Percentiles rank a stretch among this genome's conserved stretches.
These are phyloP conservation scores for Liopterus haemorrhoidalis DNA, from an alignment of 2,888 invertebrate genomes.

Conservation along the genomic window DNA sequence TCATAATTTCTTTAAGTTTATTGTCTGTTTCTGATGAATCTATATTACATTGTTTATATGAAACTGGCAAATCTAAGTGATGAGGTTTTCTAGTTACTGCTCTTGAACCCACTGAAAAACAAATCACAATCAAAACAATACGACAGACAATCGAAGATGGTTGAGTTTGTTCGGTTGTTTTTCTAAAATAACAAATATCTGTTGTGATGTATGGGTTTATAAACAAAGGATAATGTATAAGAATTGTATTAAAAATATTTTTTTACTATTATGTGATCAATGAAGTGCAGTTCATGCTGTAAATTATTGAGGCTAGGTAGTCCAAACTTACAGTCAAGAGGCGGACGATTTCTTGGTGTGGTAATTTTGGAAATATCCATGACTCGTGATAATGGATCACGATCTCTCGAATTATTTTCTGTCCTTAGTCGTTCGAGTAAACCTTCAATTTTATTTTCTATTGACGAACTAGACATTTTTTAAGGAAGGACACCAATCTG, in stretches of 20 bases:
- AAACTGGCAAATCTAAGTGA: conserved; percentile 55
- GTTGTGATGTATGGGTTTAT: no score
- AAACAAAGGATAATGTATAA: no score
- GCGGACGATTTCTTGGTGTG: conserved; percentile 49
- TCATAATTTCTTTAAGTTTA: conserved; percentile 86
- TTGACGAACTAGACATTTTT: conserved; percentile 64
- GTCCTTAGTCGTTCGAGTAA: conserved; percentile 74
- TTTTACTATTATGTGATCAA: no score
- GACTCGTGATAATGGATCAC: conserved; percentile 39
- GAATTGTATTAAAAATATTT: no score
- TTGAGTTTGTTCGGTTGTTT: no score
- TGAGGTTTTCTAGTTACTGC: conserved; percentile 51
- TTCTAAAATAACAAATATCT: no score
- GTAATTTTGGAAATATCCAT: conserved; percentile 44
- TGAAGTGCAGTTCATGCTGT: conserved; percentile 20
- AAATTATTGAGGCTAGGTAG: conserved; percentile 24
- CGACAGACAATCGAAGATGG: no score
- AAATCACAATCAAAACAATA: no score
- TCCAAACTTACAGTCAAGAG: conserved; percentile 21
- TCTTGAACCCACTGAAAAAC: conserved; percentile 39
- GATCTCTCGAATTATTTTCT: conserved; percentile 47
- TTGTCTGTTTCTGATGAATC: conserved; percentile 65
- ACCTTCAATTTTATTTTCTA: conserved; percentile 75
- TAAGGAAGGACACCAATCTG: conserved; percentile 28
- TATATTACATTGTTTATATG: conserved; percentile 50